Conservation (phyloP, 2,113 vertebrate genomes). For the Psophia crepitans region DNA sequence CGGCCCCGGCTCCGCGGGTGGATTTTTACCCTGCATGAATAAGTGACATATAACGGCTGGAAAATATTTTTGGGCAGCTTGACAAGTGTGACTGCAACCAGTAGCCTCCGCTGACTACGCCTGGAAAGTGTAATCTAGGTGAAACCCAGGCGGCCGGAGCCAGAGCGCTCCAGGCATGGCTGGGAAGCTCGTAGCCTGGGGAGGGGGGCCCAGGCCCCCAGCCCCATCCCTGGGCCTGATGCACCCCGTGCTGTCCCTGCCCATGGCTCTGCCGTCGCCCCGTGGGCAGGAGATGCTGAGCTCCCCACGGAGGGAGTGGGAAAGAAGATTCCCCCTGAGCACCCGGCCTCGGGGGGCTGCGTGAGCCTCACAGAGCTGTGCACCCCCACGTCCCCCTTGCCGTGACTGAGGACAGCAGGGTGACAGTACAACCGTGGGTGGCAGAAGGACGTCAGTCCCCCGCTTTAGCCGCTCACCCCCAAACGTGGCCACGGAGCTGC, state of each 20-base stretch:
- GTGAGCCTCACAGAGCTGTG: neutral
- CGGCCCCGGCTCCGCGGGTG: neutral
- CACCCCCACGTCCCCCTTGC: rapidly evolving
- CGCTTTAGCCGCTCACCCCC: neutral
- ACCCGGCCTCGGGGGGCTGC: rapidly evolving
- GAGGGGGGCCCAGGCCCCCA: neutral
- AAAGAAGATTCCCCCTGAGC: neutral
- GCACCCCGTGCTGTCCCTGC: neutral
- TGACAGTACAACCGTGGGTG: rapidly evolving
- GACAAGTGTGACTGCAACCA: constrained; percentile 49
- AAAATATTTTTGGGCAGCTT: constrained; percentile 53
- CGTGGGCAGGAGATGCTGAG: neutral
- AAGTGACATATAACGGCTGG: constrained; percentile 62
- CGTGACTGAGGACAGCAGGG: rapidly evolving
- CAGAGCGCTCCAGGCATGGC: neutral
- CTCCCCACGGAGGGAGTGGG: rapidly evolving
- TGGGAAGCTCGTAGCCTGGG: rapidly evolving
- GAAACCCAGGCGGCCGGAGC: neutral
- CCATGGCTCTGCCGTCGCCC: neutral
- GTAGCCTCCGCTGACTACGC: constrained; percentile 1
- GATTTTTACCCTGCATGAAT: constrained; percentile 26
- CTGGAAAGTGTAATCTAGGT: constrained; percentile 57
- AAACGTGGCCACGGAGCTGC: rapidly evolving
- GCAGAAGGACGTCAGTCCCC: rapidly evolving
- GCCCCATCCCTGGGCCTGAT: rapidly evolving